Percentiles rank a stretch among this genome's conserved stretches.
Conservation (phyloP, 1,140 invertebrate species). For the Drosophila miranda region DNA sequence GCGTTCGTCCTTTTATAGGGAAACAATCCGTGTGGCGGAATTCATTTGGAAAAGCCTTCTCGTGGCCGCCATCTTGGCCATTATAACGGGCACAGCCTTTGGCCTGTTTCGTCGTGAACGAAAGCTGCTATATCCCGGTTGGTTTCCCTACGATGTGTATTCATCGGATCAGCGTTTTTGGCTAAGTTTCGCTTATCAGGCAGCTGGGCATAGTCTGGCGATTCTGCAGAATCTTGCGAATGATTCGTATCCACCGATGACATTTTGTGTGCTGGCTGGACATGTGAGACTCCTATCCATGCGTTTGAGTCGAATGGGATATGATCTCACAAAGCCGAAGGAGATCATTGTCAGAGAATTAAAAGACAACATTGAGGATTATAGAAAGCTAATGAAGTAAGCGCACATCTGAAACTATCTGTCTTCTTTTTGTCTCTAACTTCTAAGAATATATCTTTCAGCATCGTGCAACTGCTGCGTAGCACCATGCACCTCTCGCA, state of each 20-base stretch:
- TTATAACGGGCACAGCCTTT: slow-evolving; percentile 25
- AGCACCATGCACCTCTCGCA: slow-evolving; percentile 24
- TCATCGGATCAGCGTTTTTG: slow-evolving; percentile 14
- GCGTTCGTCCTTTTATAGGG: slow-evolving; percentile 16
- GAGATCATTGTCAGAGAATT: slow-evolving; percentile 5
- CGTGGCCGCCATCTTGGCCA: slow-evolving; percentile 30
- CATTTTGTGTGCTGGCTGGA: slow-evolving; percentile 48
- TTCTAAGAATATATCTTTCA: neutral
- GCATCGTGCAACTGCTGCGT: slow-evolving; percentile 29
- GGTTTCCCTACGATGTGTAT: slow-evolving; percentile 56
- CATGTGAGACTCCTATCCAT: slow-evolving; percentile 48
- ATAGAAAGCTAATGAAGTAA: slow-evolving; percentile 48
- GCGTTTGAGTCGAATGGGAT: slow-evolving; percentile 35
- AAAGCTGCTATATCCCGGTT: slow-evolving; percentile 53
- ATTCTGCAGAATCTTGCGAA: slow-evolving; percentile 55
- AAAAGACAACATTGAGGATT: slow-evolving; percentile 45
- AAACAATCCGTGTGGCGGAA: slow-evolving; percentile 20
- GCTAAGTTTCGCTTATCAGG: slow-evolving; percentile 42
- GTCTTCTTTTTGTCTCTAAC: too few relatives aligned
- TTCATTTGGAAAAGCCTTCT: slow-evolving; percentile 41
- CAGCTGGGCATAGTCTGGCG: slow-evolving; percentile 28
- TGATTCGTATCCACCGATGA: slow-evolving; percentile 52
- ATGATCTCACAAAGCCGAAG: neutral
- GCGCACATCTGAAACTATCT: neutral
- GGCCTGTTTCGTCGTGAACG: slow-evolving; percentile 12